A percentile compares a stretch with the other conserved stretches of the same genome.
Conservation (phyloP, 2,888 invertebrate species). For the Frankliniella intonsa region DNA sequence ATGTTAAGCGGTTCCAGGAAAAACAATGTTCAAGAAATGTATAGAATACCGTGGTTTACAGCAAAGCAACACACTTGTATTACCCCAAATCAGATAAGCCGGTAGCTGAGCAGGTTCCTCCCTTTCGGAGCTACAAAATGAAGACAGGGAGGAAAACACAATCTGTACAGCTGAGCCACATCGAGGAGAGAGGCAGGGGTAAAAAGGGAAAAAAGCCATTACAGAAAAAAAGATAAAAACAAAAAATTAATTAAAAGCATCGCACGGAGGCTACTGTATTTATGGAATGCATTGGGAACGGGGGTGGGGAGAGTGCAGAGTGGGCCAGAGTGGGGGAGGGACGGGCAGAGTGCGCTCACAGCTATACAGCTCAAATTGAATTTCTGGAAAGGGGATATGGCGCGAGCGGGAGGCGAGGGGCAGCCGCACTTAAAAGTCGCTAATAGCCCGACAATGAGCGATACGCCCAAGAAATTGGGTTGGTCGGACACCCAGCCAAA, state of each 20-base stretch:
- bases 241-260: neutral
- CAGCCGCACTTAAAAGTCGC: neutral
- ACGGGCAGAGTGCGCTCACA: neutral
- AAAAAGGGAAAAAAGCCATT: conserved; percentile 1
- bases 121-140: too few species aligned
- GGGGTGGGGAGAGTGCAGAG: neutral
- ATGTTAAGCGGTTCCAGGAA: too few species aligned
- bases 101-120: too few species aligned
- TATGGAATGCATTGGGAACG: neutral
- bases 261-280: neutral
- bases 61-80: too few species aligned
- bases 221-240: neutral
- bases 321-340: too few species aligned
- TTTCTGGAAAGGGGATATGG: neutral
- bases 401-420: neutral
- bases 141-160: too few species aligned
- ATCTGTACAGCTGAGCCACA: too few species aligned
- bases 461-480: neutral
- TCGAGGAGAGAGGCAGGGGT: neutral
- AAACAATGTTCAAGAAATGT: too few species aligned
- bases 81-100: too few species aligned
- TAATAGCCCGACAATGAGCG: conserved; percentile 1
- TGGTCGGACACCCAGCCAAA: too few species aligned
- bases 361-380: neutral
- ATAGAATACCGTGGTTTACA: too few species aligned